These are phyloP conservation scores for Oophaga pumilio DNA, from an alignment of 2,113 vertebrate genomes.

Conservation along the genomic window DNA sequence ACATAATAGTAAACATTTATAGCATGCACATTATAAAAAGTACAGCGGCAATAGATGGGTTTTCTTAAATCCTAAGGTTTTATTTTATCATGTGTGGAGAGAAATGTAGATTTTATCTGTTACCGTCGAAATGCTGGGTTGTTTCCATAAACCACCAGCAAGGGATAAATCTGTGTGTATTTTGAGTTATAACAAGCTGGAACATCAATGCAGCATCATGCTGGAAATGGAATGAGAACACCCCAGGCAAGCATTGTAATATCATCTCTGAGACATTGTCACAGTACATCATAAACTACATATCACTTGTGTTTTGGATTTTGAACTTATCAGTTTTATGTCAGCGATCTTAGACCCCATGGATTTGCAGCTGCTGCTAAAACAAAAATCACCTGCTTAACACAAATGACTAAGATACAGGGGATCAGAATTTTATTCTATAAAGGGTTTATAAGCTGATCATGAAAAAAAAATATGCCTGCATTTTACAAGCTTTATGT, in stretches of 20 bases:
- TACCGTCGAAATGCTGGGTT: slow-evolving; percentile 55
- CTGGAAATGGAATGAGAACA: slow-evolving; percentile 57
- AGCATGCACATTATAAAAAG: background rate
- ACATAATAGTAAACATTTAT: slow-evolving; percentile 31
- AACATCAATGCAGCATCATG: slow-evolving; percentile 57
- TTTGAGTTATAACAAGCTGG: slow-evolving; percentile 52
- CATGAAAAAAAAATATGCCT: slow-evolving; percentile 31
- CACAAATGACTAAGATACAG: slow-evolving; percentile 61
- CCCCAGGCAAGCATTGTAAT: background rate
- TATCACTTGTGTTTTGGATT: slow-evolving; percentile 59
- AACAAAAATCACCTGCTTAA: slow-evolving; percentile 62
- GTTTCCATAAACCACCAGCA: slow-evolving; percentile 42
- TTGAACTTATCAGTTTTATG: slow-evolving; percentile 64
- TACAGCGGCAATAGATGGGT: background rate
- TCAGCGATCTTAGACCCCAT: slow-evolving; percentile 61
- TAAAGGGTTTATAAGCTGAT: slow-evolving; percentile 28
- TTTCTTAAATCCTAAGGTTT: slow-evolving; percentile 52
- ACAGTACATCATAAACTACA: slow-evolving; percentile 49
- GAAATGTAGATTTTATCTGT: slow-evolving; percentile 58
- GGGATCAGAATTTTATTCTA: slow-evolving; percentile 57
- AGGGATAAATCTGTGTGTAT: slow-evolving; percentile 37
- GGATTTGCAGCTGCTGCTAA: slow-evolving; percentile 62
- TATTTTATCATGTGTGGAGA: slow-evolving; percentile 58
- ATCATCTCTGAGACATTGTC: slow-evolving; percentile 41
- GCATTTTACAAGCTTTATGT: slow-evolving; percentile 21